Evolutionary conservation across 2,113 vertebrate species (phyloP).

Genomic region (Hippocampus barbouri): DNA sequence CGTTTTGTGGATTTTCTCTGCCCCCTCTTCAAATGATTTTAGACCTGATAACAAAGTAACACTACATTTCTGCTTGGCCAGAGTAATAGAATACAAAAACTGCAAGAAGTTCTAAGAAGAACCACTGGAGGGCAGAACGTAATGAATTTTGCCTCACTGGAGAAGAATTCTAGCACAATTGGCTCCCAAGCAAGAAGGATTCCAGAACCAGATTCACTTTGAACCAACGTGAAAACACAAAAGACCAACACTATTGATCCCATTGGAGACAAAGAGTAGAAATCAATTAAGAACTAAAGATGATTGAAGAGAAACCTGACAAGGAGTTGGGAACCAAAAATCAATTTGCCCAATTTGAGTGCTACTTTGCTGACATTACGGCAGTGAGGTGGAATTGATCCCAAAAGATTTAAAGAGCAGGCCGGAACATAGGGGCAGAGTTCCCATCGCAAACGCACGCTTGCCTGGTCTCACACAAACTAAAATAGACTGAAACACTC

Average conservation of each 20-base stretch:
- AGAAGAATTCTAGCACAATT: neutral
- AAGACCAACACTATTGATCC: neutral
- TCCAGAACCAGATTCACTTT: neutral
- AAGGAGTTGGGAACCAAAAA: constrained; percentile 42
- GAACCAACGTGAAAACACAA: neutral
- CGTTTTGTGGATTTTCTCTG: too few species aligned
- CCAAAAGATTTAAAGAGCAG: constrained; percentile 58
- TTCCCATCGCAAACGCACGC: constrained; percentile 21
- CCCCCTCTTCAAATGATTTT: too few species aligned
- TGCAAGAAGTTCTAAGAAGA: neutral
- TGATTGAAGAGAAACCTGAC: constrained; percentile 29
- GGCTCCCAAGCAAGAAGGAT: neutral
- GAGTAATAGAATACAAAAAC: neutral
- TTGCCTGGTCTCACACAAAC: constrained; percentile 16
- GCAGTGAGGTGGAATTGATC: constrained; percentile 56
- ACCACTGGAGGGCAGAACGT: neutral
- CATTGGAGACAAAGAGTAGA: neutral
- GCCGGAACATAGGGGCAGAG: constrained; percentile 24
- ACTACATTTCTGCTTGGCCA: neutral
- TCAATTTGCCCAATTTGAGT: constrained; percentile 52
- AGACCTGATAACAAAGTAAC: neutral
- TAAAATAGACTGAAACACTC: constrained; percentile 19
- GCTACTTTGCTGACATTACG: constrained; percentile 48
- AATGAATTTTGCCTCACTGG: neutral
- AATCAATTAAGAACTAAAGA: constrained; percentile 14